Evolutionary conservation across 1,140 invertebrate species (phyloP).

Genomic region (Zaprionus inermis): DNA sequence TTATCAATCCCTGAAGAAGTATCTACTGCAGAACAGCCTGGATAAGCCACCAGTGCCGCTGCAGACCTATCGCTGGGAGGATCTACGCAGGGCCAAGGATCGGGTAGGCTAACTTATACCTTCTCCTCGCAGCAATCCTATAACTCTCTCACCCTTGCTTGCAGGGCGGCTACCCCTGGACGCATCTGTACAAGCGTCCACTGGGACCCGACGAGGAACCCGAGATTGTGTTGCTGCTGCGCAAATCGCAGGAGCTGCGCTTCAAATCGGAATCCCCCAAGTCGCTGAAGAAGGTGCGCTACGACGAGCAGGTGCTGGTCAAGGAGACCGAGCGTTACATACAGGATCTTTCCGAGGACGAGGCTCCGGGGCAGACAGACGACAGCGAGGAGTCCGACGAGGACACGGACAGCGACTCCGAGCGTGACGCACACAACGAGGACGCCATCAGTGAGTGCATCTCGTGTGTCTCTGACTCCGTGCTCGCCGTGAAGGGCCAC

Average conservation of each 20-base stretch:
- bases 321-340: slow-evolving; percentile 83
- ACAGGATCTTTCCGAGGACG: slow-evolving; percentile 78
- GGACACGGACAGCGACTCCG: slow-evolving; percentile 57
- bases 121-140: background rate
- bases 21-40: slow-evolving; percentile 69
- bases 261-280: slow-evolving; percentile 82
- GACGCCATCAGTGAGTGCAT: slow-evolving; percentile 79
- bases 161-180: slow-evolving; percentile 89
- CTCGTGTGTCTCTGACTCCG: slow-evolving; percentile 80
- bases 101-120: slow-evolving; percentile 67
- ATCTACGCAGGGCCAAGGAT: slow-evolving; percentile 86
- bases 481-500: slow-evolving; percentile 71
- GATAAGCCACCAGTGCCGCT: slow-evolving; percentile 87
- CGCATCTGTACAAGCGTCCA: slow-evolving; percentile 86
- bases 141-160: background rate
- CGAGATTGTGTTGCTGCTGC: slow-evolving; percentile 81
- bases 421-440: slow-evolving; percentile 64
- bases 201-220: slow-evolving; percentile 84
- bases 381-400: slow-evolving; percentile 66
- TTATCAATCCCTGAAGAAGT: slow-evolving; percentile 82
- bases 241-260: slow-evolving; percentile 82
- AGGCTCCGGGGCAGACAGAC: slow-evolving; percentile 54
- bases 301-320: slow-evolving; percentile 79
- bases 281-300: slow-evolving; percentile 79
- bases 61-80: slow-evolving; percentile 90